Conservation (phyloP, 30 jellyfish, hydroid and myxozoan species). For the Aurelia aurita region DNA sequence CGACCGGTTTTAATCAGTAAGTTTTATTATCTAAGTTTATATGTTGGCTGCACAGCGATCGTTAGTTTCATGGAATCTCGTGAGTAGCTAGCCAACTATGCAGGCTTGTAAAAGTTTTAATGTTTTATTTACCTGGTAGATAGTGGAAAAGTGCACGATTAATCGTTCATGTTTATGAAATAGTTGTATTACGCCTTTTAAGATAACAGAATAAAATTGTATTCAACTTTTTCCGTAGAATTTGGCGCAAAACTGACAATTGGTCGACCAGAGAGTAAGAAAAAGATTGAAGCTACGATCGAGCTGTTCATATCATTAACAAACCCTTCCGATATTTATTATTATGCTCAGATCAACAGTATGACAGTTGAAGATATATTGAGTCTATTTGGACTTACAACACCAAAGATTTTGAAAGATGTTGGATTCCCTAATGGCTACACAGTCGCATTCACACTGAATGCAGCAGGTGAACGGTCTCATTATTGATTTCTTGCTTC, state of each 20-base stretch:
- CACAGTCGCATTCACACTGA: slow-evolving; percentile 49
- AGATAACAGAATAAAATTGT: no score
- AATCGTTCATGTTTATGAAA: no score
- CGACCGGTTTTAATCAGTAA: no score
- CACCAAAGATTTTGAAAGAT: slow-evolving; percentile 66
- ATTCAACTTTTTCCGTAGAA: slow-evolving; percentile 3
- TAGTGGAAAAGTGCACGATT: no score
- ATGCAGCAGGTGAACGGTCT: slow-evolving; percentile 39
- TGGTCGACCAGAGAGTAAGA: slow-evolving; percentile 78
- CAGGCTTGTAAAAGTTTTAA: no score
- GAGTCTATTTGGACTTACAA: slow-evolving; percentile 48
- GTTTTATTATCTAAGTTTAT: no score
- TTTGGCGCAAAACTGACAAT: slow-evolving; percentile 56
- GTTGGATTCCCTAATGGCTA: slow-evolving; percentile 83
- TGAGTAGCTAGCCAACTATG: no score
- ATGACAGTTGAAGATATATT: slow-evolving; percentile 48
- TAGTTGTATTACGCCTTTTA: no score
- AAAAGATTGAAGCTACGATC: slow-evolving; percentile 54
- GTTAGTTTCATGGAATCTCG: no score
- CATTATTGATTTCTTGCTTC: no score
- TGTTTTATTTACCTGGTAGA: no score
- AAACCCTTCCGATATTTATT: slow-evolving; percentile 41
- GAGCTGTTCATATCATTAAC: slow-evolving; percentile 42
- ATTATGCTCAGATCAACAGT: slow-evolving; percentile 43
- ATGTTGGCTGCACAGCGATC: no score